Conservation (phyloP, 2,113 vertebrate genomes). For the Chloropsis hardwickii region DNA sequence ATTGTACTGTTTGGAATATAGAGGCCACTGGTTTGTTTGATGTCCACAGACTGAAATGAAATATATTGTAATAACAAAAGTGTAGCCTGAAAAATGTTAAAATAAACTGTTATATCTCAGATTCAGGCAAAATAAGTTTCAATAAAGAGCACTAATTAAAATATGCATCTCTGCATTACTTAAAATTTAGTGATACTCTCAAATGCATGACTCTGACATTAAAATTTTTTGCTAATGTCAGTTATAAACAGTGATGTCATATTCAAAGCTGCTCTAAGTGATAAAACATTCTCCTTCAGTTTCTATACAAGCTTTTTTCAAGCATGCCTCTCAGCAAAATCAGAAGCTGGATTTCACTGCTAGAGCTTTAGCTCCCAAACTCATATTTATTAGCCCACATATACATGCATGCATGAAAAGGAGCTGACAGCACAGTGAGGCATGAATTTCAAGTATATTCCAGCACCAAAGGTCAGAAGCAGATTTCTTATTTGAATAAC, state of each 20-base stretch:
- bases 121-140: background rate
- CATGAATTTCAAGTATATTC: slow-evolving; percentile 52
- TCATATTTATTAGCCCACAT: slow-evolving; percentile 25
- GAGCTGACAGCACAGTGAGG: slow-evolving; percentile 38
- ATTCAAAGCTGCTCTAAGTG: background rate
- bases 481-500: slow-evolving; percentile 16
- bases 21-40: background rate
- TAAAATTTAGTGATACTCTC: background rate
- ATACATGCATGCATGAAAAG: slow-evolving; percentile 38
- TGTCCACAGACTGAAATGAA: background rate
- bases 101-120: background rate
- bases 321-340: background rate
- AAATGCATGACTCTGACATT: background rate
- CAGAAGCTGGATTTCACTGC: background rate
- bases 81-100: background rate
- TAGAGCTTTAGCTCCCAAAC: slow-evolving; percentile 3
- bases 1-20: background rate
- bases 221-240: background rate
- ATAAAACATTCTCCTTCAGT: background rate
- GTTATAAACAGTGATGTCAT: background rate
- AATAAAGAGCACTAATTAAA: background rate
- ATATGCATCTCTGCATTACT: background rate
- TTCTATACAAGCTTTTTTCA: background rate
- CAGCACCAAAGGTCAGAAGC: slow-evolving; percentile 46
- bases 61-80: background rate